phyloP scores from a whole-genome alignment of 2,888 invertebrate species.

The Bimastos eiseni region DNA sequence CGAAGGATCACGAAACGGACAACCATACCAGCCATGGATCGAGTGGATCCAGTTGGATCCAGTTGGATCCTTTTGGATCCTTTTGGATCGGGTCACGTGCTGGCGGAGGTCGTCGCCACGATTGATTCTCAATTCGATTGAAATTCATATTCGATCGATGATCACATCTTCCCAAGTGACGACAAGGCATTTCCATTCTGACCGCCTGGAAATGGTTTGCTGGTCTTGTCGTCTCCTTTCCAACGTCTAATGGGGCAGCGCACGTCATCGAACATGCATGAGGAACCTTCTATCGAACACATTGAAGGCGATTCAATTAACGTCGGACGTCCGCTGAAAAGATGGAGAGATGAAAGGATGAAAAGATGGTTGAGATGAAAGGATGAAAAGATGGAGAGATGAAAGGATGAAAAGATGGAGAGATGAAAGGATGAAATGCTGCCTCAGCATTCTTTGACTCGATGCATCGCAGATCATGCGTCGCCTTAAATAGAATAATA shows the following conservation, averaged over 20 bases:
- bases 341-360: neutral
- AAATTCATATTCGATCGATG: neutral
- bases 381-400: too few relatives aligned
- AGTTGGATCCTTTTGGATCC: neutral
- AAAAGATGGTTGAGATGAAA: too few relatives aligned
- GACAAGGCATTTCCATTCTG: neutral
- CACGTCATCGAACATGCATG: neutral
- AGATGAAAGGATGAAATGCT: too few relatives aligned
- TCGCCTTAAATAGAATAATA: neutral
- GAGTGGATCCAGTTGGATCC: neutral
- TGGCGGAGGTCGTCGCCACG: neutral
- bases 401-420: too few relatives aligned
- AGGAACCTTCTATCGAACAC: neutral
- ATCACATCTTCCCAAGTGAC: neutral
- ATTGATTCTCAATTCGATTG: neutral
- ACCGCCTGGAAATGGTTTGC: neutral
- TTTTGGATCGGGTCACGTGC: too few relatives aligned
- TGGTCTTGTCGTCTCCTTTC: neutral
- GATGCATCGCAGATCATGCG: neutral
- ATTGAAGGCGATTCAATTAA: neutral
- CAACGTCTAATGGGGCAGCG: neutral
- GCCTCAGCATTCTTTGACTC: neutral
- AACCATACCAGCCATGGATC: neutral
- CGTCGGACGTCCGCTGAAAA: neutral
- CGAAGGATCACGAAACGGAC: neutral